Percentiles rank a stretch among this genome's conserved stretches.
These are phyloP conservation scores for Drosophila nigricruria DNA, from an alignment of 2,888 invertebrate genomes.

Conservation along the genomic window DNA sequence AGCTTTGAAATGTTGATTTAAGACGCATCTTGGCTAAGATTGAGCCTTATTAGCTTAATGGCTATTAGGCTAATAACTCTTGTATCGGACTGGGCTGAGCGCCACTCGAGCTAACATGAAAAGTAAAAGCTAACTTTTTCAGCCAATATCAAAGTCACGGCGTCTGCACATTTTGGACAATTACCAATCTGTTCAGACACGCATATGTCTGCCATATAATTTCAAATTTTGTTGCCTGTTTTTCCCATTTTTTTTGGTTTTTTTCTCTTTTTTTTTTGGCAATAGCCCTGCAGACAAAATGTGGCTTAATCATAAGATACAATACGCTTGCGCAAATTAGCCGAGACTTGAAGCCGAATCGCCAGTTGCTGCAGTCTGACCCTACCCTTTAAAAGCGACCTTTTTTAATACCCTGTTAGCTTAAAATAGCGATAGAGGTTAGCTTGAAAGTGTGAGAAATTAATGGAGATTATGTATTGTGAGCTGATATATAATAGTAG, in stretches of 20 bases:
- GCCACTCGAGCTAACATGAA: slow-evolving; percentile 34
- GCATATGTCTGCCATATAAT: slow-evolving; percentile 62
- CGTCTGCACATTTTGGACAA: slow-evolving; percentile 52
- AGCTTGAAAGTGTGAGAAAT: not conserved
- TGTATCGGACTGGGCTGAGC: slow-evolving; percentile 37
- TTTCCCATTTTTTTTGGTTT: not conserved
- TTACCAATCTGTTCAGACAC: slow-evolving; percentile 54
- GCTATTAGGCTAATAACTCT: slow-evolving; percentile 56
- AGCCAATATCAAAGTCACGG: slow-evolving; percentile 42
- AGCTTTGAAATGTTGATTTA: slow-evolving; percentile 52
- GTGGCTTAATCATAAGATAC: slow-evolving; percentile 67
- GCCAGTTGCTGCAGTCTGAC: slow-evolving; percentile 34
- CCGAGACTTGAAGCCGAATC: slow-evolving; percentile 38
- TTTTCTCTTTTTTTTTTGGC: slow-evolving; percentile 40
- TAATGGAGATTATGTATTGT: not conserved
- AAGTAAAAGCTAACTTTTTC: slow-evolving; percentile 19
- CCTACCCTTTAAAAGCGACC: slow-evolving; percentile 38
- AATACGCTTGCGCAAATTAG: slow-evolving; percentile 61
- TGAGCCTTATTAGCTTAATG: slow-evolving; percentile 54
- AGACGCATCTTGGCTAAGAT: slow-evolving; percentile 26
- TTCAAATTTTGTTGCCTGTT: slow-evolving; percentile 36
- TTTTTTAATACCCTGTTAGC: slow-evolving; percentile 36
- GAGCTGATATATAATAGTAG: too few species aligned
- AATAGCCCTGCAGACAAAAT: slow-evolving; percentile 53
- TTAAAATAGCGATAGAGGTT: not conserved